A percentile compares a stretch with the other conserved stretches of the same genome.
Conservation (phyloP, 2,888 invertebrate genomes). For the Torymus aiolomorphi region DNA sequence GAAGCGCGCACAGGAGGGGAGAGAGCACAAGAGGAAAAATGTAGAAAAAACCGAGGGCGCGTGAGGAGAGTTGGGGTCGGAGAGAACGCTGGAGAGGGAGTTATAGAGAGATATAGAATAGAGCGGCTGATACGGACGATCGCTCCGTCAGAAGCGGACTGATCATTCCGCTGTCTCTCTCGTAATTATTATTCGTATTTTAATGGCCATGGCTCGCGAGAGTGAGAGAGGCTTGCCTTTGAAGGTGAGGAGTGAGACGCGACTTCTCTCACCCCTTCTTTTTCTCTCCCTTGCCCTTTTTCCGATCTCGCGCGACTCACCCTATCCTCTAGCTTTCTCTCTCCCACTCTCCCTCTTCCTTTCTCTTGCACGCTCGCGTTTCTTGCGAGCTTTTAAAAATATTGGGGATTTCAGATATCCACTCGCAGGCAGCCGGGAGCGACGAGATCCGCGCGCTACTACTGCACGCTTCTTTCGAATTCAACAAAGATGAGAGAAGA, state of each 20-base stretch:
- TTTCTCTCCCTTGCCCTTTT: constrained; percentile 57
- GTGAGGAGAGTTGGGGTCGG: constrained; percentile 20
- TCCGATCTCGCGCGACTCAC: constrained; percentile 49
- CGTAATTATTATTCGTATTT: constrained; percentile 76
- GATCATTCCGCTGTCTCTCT: constrained; percentile 74
- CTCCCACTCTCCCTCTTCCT: constrained; percentile 56
- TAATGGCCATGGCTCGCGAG: constrained; percentile 70
- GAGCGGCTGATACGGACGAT: constrained; percentile 69
- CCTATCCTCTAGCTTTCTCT: constrained; percentile 54
- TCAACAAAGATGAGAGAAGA: constrained; percentile 62
- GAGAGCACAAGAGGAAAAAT: constrained; percentile 28
- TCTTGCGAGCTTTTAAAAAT: constrained; percentile 74
- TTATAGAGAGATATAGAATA: constrained; percentile 28
- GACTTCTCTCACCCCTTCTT: constrained; percentile 62
- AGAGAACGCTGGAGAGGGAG: background rate
- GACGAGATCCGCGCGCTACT: constrained; percentile 9
- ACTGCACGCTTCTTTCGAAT: constrained; percentile 58
- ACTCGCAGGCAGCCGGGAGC: constrained; percentile 61
- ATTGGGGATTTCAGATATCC: constrained; percentile 75
- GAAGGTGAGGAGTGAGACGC: constrained; percentile 67
- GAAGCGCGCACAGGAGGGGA: constrained; percentile 3
- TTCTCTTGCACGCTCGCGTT: constrained; percentile 27
- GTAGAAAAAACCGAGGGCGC: constrained; percentile 32
- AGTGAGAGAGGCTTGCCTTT: constrained; percentile 69
- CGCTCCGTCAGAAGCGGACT: constrained; percentile 65